Evolutionary conservation across 2,797 vertebrate genomes (phyloP).

Genomic region (Anabas testudineus): DNA sequence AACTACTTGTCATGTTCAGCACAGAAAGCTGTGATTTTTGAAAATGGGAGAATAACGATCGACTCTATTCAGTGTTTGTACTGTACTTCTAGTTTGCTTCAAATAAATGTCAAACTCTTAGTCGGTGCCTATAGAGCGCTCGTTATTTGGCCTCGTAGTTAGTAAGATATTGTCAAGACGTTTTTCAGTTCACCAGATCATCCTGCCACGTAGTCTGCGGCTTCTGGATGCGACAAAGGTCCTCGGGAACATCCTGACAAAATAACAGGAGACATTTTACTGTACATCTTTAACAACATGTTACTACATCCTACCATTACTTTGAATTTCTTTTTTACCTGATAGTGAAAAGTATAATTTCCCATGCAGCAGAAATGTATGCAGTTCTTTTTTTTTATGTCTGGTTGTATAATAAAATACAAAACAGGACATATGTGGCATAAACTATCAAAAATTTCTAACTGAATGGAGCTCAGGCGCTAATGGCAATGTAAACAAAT

Average conservation of each 20-base stretch:
- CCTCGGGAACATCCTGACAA: constrained; percentile 75
- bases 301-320: background rate
- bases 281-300: background rate
- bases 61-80: constrained; percentile 12
- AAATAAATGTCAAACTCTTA: constrained; percentile 29
- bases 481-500: constrained; percentile 68
- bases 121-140: background rate
- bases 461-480: constrained; percentile 29
- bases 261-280: constrained; percentile 28
- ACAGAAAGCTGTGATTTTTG: constrained; percentile 13
- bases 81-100: background rate
- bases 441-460: background rate
- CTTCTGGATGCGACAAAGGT: constrained; percentile 75
- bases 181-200: constrained; percentile 77
- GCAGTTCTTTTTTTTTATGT: background rate
- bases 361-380: background rate
- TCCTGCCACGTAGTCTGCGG: constrained; percentile 81
- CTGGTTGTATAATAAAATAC: constrained; percentile 37
- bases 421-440: constrained; percentile 11
- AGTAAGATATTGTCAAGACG: constrained; percentile 24
- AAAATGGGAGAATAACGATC: constrained; percentile 23
- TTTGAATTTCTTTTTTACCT: constrained; percentile 15
- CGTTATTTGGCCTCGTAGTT: constrained; percentile 15
- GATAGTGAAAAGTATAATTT: constrained; percentile 7
- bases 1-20: constrained; percentile 6